Percentiles rank a stretch among this genome's conserved stretches.
Conservation (phyloP, 2,113 vertebrate species). For the Ammodramus savannarum region DNA sequence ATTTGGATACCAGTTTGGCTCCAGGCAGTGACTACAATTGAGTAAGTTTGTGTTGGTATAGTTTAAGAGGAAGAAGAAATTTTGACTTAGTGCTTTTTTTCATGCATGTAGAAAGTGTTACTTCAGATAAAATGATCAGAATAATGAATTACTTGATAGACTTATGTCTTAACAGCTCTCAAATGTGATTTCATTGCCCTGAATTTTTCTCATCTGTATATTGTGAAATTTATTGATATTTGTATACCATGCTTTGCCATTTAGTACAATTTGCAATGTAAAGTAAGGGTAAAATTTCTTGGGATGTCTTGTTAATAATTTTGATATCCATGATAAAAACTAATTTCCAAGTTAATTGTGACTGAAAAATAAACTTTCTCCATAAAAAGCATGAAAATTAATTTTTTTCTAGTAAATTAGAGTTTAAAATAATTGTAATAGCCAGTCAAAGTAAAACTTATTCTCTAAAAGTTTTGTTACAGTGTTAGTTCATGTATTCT, state of each 20-base stretch:
- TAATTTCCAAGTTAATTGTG: background rate
- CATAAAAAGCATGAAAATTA: background rate
- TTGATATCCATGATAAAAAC: background rate
- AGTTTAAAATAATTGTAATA: background rate
- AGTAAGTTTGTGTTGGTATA: background rate
- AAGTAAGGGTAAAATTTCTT: background rate
- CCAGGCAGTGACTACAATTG: background rate
- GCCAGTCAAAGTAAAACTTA: background rate
- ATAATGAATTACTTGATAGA: background rate
- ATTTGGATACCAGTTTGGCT: background rate
- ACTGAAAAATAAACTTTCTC: background rate
- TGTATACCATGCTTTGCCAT: background rate
- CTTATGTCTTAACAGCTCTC: background rate
- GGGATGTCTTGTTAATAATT: background rate
- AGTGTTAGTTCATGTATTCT: background rate
- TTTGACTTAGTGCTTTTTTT: background rate
- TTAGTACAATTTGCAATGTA: background rate
- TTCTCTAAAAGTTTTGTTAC: background rate
- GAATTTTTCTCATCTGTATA: background rate
- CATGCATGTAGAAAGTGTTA: background rate
- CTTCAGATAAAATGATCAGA: background rate
- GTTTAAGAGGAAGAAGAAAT: background rate
- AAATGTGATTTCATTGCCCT: background rate
- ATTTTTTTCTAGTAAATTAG: background rate
- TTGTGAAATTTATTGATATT: background rate